Percentiles rank a stretch among this genome's conserved stretches.
Conservation (phyloP, 2,888 invertebrate genomes). For the Lamproptera curius region DNA sequence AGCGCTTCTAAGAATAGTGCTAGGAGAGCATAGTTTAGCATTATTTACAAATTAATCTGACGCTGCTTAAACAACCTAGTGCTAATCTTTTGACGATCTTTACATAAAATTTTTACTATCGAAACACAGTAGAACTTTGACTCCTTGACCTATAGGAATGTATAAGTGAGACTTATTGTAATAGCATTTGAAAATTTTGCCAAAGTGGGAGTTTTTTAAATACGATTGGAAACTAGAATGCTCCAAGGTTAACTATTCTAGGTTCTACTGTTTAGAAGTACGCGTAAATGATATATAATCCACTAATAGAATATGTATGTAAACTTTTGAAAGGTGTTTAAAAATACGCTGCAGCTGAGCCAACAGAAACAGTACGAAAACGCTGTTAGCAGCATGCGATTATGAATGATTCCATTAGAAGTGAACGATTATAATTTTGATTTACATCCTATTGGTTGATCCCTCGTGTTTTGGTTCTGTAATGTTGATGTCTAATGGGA, state of each 20-base stretch:
- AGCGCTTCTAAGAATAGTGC: conserved; percentile 68
- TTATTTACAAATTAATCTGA: conserved; percentile 57
- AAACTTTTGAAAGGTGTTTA: conserved; percentile 8
- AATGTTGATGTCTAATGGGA: too few species aligned
- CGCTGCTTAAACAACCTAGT: conserved; percentile 44
- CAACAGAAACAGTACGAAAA: conserved; percentile 21
- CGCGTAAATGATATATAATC: conserved; percentile 8
- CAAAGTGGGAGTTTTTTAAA: too few species aligned
- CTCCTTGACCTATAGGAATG: conserved; percentile 14
- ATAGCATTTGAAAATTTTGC: too few species aligned
- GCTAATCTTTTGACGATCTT: conserved; percentile 48
- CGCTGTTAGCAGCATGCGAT: conserved; percentile 18
- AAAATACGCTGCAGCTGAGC: conserved; percentile 20
- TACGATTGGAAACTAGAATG: too few species aligned
- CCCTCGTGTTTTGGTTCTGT: too few species aligned
- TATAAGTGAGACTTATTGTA: not conserved
- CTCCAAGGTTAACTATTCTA: conserved; percentile 18
- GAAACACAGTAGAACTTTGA: conserved; percentile 37
- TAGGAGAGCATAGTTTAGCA: conserved; percentile 68
- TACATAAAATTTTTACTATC: conserved; percentile 40
- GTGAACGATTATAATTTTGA: not conserved
- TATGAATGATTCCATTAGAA: conserved; percentile 19
- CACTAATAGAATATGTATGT: too few species aligned
- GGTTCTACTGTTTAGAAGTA: conserved; percentile 18
- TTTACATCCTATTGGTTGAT: too few species aligned